Conservation (phyloP, 2,113 vertebrate genomes). For the Salvelinus namaycush region DNA sequence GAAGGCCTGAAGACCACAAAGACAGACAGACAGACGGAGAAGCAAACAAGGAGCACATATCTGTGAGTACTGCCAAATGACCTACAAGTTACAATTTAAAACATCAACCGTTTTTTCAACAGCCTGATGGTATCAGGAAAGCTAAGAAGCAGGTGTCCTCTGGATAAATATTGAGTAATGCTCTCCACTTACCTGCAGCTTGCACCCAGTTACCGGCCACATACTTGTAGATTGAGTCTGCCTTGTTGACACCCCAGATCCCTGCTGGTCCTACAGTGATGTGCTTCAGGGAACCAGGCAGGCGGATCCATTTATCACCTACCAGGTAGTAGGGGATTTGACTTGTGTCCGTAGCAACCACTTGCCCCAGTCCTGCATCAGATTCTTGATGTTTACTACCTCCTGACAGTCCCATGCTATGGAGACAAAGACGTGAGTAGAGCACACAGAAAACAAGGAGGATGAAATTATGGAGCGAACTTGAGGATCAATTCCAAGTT, state of each 20-base stretch:
- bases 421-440: not conserved
- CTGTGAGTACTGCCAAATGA: too few species aligned
- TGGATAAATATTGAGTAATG: too few species aligned
- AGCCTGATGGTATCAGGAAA: too few species aligned
- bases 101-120: not conserved
- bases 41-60: too few species aligned
- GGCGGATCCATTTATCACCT: not conserved
- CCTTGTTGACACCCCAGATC: not conserved
- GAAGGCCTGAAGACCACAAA: not conserved
- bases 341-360: not conserved
- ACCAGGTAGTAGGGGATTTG: not conserved
- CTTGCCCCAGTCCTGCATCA: conserved; percentile 14
- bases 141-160: too few species aligned
- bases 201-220: not conserved
- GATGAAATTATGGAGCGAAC: not conserved
- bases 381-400: not conserved
- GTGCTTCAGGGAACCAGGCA: too few species aligned
- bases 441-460: not conserved
- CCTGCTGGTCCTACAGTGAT: too few species aligned
- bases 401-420: not conserved
- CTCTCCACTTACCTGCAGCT: not conserved
- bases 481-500: too few species aligned
- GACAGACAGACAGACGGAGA: too few species aligned
- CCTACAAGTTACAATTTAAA: not conserved
- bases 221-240: not conserved